phyloP scores from a whole-genome alignment of 2,797 vertebrate genomes.

The Dendrocincla fuliginosa region DNA sequence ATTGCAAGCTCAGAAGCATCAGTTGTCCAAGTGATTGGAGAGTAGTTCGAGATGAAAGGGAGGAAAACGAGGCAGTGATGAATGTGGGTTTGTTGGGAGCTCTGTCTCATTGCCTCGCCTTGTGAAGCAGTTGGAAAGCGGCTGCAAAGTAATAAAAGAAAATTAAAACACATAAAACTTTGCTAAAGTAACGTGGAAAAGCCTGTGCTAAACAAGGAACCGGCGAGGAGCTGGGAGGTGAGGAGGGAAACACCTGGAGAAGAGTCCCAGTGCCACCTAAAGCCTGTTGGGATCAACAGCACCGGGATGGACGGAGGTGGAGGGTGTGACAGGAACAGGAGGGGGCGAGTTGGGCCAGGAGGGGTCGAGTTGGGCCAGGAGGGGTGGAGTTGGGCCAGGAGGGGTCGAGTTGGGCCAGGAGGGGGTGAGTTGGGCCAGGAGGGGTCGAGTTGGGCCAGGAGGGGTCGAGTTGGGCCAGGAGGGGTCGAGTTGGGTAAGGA shows the following conservation, averaged over 20 bases:
- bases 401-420: rapidly evolving
- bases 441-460: neutral
- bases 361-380: neutral
- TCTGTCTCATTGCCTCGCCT: conserved; percentile 38
- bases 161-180: conserved; percentile 66
- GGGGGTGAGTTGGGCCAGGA: neutral
- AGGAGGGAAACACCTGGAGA: neutral
- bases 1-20: conserved; percentile 52
- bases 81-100: conserved; percentile 38
- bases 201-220: neutral
- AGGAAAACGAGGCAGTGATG: conserved; percentile 58
- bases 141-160: conserved; percentile 63
- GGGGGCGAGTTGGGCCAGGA: neutral
- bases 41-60: conserved; percentile 39
- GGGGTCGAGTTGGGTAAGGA: no score
- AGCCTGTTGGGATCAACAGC: neutral
- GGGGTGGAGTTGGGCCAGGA: no score
- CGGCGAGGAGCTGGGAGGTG: neutral
- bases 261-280: neutral
- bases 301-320: rapidly evolving
- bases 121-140: conserved; percentile 19
- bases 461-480: no score
- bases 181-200: neutral
- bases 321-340: rapidly evolving
- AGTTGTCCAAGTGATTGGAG: conserved; percentile 50